Evolutionary conservation across 2,888 invertebrate genomes (phyloP), one percentile per base, ranked within the genome.

Genomic region (Thereva nobilitata): DNA sequence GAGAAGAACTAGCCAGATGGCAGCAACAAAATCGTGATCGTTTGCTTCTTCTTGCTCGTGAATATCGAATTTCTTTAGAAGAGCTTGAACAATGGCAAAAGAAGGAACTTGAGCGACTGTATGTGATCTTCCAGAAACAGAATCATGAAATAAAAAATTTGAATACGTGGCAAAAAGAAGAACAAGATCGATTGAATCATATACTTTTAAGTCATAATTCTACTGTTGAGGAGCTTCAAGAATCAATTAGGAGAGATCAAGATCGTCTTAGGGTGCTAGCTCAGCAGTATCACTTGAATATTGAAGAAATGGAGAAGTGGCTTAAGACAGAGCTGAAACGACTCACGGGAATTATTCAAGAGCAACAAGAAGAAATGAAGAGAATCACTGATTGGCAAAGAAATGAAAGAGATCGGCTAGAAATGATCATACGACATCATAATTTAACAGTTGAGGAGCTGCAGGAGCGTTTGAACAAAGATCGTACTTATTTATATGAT

Each of bases 331-430:
- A 79, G 64, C 68, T 79, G 2, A 71, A 74, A 0, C 76, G 78
- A n/a, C 72, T 79, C 38, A 73, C 74, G 0, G 74, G 72, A 4
- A 71, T 78, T 3, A 77, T 80, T 10, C 76, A 72, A 66, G 72
- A 78, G 45, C 78, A 78, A 41, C 77, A 75, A 4, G 75, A 75
- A n/a, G 76, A 79, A 69, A 76, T 79, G 61, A 75, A 73, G 10
- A 72, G 76, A n/a, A 71, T 79, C 0, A 76, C 76, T 1, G 74
- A 73, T 4, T 79, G 80, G 80, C 79, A 79, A 70, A 73, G 71
- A 40, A 75, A 77, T 3, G 80, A 80, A 66, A 75, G 79, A 3
- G 64, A 68, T 0, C 79, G 79, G 0, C 69, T 79, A 7, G 79
- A 78, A 61, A 59, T 73, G 54, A 75, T 78, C 52, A 56, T 79